Percentiles rank a stretch among this genome's conserved stretches.
phyloP scores from a whole-genome alignment of 2,113 vertebrate genomes.

The Rhombomys opimus region DNA sequence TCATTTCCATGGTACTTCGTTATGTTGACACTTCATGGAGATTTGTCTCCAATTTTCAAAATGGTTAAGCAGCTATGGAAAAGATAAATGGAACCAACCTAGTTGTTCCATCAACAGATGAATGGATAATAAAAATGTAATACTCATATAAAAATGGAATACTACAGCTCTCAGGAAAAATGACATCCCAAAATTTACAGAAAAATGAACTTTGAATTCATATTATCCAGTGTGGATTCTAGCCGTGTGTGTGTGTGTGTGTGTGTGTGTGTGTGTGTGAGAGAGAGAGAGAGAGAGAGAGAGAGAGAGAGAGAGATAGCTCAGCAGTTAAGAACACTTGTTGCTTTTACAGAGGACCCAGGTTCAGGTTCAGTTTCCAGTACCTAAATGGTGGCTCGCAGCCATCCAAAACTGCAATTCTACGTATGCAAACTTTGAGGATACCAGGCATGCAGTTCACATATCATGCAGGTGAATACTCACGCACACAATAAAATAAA shows the following conservation, averaged over 20 bases:
- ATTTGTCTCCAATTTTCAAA: conserved; percentile 45
- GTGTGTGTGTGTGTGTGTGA: background rate
- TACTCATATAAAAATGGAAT: background rate
- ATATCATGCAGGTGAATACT: background rate
- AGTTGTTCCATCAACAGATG: background rate
- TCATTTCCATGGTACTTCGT: conserved; percentile 2
- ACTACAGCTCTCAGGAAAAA: background rate
- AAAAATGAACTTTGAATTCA: background rate
- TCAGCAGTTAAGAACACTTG: background rate
- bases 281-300: too few relatives aligned
- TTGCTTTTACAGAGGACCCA: too few relatives aligned
- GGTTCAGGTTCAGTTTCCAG: background rate
- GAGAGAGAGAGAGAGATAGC: too few relatives aligned
- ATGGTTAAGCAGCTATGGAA: background rate
- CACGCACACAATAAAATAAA: background rate
- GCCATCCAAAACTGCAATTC: background rate
- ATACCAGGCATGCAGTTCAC: background rate
- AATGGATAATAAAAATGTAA: background rate
- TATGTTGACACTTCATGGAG: background rate
- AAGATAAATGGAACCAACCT: background rate
- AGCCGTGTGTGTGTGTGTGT: background rate
- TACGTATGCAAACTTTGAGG: too few relatives aligned
- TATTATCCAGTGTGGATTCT: background rate
- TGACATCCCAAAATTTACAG: background rate
- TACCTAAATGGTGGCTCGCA: background rate